phyloP scores from a whole-genome alignment of 2,797 vertebrate species.

The Iguana delicatissima region DNA sequence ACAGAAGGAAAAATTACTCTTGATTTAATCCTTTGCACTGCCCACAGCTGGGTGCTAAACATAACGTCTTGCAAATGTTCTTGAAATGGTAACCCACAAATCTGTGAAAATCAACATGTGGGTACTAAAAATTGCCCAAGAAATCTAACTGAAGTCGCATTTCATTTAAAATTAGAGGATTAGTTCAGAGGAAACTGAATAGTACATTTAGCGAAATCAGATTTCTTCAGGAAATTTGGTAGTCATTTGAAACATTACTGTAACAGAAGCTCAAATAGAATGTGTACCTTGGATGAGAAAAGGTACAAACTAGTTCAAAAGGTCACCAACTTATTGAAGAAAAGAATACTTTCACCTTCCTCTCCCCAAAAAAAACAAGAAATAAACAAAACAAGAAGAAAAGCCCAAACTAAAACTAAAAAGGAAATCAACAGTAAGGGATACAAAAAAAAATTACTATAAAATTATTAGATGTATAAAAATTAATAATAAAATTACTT shows the following conservation, averaged over 20 bases:
- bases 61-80: not conserved
- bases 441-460: not conserved
- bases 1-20: not conserved
- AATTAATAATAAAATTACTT: slow-evolving; percentile 1
- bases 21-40: slow-evolving; percentile 4
- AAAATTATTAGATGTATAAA: not conserved
- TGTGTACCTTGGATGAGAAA: not conserved
- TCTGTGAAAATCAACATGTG: not conserved
- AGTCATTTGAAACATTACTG: not conserved
- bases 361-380: not conserved
- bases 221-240: not conserved
- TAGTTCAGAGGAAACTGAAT: not conserved
- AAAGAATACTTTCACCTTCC: not conserved
- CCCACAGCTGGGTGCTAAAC: not conserved
- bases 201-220: not conserved
- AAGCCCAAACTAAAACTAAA: not conserved
- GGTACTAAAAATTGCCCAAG: not conserved
- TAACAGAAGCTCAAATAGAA: not conserved
- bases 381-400: too few species aligned
- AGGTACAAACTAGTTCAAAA: not conserved
- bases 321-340: not conserved
- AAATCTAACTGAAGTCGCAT: not conserved
- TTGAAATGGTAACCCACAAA: not conserved
- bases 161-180: not conserved
- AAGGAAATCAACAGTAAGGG: not conserved